Conservation (phyloP, 2,113 vertebrate genomes). For the Lethenteron reissneri region DNA sequence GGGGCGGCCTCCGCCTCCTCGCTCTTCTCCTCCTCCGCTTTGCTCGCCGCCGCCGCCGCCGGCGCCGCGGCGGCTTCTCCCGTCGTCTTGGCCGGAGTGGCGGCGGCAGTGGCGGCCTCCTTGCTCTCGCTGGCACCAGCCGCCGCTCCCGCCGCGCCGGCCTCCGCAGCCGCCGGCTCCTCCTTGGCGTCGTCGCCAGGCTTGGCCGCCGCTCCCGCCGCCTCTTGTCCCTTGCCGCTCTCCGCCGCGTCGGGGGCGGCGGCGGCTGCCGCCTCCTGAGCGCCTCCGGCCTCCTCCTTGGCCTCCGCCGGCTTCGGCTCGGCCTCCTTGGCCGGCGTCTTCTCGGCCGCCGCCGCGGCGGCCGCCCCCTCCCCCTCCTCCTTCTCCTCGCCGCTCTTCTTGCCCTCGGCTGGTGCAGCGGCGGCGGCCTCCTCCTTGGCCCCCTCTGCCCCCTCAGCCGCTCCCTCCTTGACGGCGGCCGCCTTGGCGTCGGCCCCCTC, state of each 20-base stretch:
- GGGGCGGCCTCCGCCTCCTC: constrained; percentile 29
- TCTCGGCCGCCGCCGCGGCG: not conserved
- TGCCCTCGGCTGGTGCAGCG: constrained; percentile 14
- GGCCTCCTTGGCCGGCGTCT: constrained; percentile 13
- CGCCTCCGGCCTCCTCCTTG: constrained; percentile 24
- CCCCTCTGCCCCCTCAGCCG: constrained; percentile 20
- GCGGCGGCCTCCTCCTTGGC: constrained; percentile 23
- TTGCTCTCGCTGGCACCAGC: constrained; percentile 10
- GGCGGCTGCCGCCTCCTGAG: constrained; percentile 23
- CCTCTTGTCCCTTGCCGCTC: constrained; percentile 16
- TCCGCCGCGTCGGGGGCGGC: constrained; percentile 29
- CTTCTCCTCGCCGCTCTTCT: constrained; percentile 16
- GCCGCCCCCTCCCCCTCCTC: constrained; percentile 19
- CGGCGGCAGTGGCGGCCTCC: constrained; percentile 13
- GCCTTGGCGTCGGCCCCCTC: constrained; percentile 39
- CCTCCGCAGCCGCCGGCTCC: constrained; percentile 18
- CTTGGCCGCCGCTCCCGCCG: constrained; percentile 12
- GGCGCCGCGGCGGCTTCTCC: constrained; percentile 10
- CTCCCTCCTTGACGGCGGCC: constrained; percentile 13
- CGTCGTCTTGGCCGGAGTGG: constrained; percentile 11
- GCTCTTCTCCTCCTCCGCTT: constrained; percentile 28
- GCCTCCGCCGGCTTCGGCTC: constrained; percentile 20
- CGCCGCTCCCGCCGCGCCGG: constrained; percentile 24
- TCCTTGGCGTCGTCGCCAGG: constrained; percentile 19
- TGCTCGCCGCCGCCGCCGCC: constrained; percentile 17